Conservation (phyloP, 2,888 invertebrate genomes). For the Elegia similella region DNA sequence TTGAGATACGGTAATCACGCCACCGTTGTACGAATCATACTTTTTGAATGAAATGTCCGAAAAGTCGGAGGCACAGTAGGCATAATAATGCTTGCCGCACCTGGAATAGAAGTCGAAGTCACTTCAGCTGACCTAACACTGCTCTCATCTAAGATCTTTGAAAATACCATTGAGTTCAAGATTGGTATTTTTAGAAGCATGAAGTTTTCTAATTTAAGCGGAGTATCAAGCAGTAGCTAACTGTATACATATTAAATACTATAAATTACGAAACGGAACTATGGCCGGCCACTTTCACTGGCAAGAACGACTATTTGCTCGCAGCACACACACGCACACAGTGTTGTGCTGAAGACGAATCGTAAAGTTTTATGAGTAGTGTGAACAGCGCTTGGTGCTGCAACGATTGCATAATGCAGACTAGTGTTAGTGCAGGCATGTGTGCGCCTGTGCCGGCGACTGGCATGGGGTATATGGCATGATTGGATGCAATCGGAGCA, state of each 20-base stretch:
- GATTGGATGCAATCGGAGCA: not conserved
- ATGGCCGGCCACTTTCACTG: conserved; percentile 71
- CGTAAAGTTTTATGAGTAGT: conserved; percentile 57
- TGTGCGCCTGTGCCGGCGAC: conserved; percentile 2
- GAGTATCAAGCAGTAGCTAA: conserved; percentile 27
- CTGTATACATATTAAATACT: conserved; percentile 46
- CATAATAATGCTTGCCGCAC: conserved; percentile 15
- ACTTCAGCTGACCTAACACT: conserved; percentile 8
- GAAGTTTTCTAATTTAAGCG: conserved; percentile 21
- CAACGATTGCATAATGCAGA: conserved; percentile 45
- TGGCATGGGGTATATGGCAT: not conserved
- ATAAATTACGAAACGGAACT: conserved; percentile 70
- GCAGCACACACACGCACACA: conserved; percentile 45
- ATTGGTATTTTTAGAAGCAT: not conserved
- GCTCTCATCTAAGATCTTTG: not conserved
- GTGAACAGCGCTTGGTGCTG: conserved; percentile 41
- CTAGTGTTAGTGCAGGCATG: conserved; percentile 11
- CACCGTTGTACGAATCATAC: conserved; percentile 9
- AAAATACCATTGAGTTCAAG: not conserved
- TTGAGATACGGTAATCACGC: conserved; percentile 3
- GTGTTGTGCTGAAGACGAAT: conserved; percentile 42
- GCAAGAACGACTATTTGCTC: conserved; percentile 65
- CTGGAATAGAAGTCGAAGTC: conserved; percentile 18
- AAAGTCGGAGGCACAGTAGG: not conserved
- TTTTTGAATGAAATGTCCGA: conserved; percentile 12